Evolutionary conservation across 2,888 invertebrate species (phyloP), one percentile per base, ranked within the genome.

Genomic region (Agrilus mali): DNA sequence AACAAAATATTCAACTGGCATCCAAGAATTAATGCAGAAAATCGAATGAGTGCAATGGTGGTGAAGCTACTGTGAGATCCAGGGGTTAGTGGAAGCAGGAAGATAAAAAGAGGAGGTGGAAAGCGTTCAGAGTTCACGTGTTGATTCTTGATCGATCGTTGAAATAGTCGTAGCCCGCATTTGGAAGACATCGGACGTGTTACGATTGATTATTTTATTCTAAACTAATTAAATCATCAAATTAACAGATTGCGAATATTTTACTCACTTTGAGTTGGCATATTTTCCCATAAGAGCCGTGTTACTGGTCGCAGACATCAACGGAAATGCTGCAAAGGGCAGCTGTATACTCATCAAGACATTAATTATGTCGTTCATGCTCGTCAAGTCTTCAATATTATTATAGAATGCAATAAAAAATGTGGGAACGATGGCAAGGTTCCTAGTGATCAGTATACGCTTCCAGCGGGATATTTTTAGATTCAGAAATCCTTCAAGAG

Each of bases 401-500:
- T 77, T 77, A 55, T 72, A 80, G 58, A 77, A 75, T 1, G 83
- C 82, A 32, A 81, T 72, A 43, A 76, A 72, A 53, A 85, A 80
- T 2, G 85, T 84, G 1, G 74, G 73, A 8, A 79, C 64, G 55
- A 92, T 89, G 34, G 90, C 90, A 54, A 92, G 84, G n/a, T 78
- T 71, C 53, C 90, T 76, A 1, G 90, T 92, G 54, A 92, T 73
- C 12, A 89, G 67, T 1, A 90, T 86, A 62, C 90, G 70, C 66
- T 84, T 85, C 90, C 90, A 92, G 36, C 85, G 75, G 1, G 83
- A 74, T 88, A 88, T 89, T 57, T 78, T 77, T 12, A 90, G 68
- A 59, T 86, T 82, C 14, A 90, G 65, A 60, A 90, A 89, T n/a
- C 89, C 89, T 73, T 86, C 86, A 86, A 87, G 86, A 0, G 82